These are phyloP conservation scores for Pinctada fucata DNA, from an alignment of 2,888 invertebrate species.

Conservation along the genomic window DNA sequence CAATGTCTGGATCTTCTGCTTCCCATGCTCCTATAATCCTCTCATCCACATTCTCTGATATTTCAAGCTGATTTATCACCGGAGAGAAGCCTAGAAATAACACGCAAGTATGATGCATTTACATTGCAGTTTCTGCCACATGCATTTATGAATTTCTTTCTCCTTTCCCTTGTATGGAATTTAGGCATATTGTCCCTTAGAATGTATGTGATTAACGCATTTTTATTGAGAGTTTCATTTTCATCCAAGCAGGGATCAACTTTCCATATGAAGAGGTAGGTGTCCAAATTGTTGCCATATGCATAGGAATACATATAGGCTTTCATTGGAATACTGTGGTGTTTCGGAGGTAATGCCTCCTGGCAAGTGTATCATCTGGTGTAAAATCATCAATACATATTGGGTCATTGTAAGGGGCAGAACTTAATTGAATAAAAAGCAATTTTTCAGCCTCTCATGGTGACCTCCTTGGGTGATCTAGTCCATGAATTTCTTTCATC, in stretches of 20 bases:
- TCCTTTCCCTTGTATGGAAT: constrained; percentile 30
- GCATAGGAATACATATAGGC: constrained; percentile 21
- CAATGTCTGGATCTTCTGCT: constrained; percentile 35
- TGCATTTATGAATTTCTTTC: constrained; percentile 20
- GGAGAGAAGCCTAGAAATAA: constrained; percentile 22
- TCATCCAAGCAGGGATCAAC: neutral
- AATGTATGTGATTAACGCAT: constrained; percentile 7
- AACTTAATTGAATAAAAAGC: constrained; percentile 15
- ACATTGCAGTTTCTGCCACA: constrained; percentile 24
- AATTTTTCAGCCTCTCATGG: constrained; percentile 4
- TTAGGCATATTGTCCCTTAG: constrained; percentile 23
- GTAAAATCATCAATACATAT: constrained; percentile 37
- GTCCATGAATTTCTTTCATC: neutral
- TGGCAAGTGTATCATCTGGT: constrained; percentile 26
- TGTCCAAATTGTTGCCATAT: constrained; percentile 23
- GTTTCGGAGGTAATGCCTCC: constrained; percentile 33
- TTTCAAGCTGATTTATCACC: neutral
- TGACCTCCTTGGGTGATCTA: constrained; percentile 5
- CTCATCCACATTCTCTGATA: constrained; percentile 4
- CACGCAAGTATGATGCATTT: constrained; percentile 24
- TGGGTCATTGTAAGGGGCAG: constrained; percentile 15
- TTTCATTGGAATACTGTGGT: constrained; percentile 30
- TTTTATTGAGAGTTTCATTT: constrained; percentile 17
- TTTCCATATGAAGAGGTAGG: constrained; percentile 28
- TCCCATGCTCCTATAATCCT: constrained; percentile 22